Evolutionary conservation across 1,140 invertebrate species (phyloP).

Genomic region (Amphibalanus amphitrite): DNA sequence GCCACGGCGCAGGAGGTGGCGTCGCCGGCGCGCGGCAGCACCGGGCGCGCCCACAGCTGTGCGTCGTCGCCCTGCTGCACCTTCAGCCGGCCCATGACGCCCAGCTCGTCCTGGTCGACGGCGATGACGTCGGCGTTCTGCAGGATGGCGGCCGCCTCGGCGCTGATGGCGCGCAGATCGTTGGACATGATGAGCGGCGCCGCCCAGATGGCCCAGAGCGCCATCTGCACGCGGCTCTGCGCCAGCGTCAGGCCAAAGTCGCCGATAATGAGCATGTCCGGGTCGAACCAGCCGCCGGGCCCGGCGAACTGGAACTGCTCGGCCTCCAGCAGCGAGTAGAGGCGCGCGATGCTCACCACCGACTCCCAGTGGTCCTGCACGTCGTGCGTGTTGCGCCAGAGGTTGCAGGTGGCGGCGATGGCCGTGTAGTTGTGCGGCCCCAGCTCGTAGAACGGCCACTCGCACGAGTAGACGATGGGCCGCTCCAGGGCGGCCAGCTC

Average conservation of each 20-base stretch:
- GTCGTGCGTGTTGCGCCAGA: constrained; percentile 93
- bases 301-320: constrained; percentile 73
- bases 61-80: too few species aligned
- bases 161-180: constrained; percentile 22
- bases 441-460: constrained; percentile 91
- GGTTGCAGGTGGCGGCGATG: constrained; percentile 76
- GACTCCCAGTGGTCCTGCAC: constrained; percentile 90
- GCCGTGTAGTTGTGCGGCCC: constrained; percentile 71
- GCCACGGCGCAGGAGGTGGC: too few species aligned
- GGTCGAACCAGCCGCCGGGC: constrained; percentile 94
- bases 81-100: constrained; percentile 22
- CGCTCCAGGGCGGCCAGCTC: constrained; percentile 71
- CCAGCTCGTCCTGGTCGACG: constrained; percentile 24
- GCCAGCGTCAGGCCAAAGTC: constrained; percentile 22
- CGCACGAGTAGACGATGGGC: constrained; percentile 91
- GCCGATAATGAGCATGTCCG: constrained; percentile 51
- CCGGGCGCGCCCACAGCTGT: too few species aligned
- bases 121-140: constrained; percentile 22
- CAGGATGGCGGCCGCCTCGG: constrained; percentile 20
- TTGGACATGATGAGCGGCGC: constrained; percentile 30
- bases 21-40: too few species aligned
- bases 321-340: constrained; percentile 86
- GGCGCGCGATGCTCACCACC: constrained; percentile 79
- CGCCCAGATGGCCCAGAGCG: constrained; percentile 26
- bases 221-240: constrained; percentile 26